Percentiles rank a stretch among this genome's conserved stretches.
Evolutionary conservation across 2,113 vertebrate genomes (phyloP).

Genomic region (Pomatorhinus ruficollis): DNA sequence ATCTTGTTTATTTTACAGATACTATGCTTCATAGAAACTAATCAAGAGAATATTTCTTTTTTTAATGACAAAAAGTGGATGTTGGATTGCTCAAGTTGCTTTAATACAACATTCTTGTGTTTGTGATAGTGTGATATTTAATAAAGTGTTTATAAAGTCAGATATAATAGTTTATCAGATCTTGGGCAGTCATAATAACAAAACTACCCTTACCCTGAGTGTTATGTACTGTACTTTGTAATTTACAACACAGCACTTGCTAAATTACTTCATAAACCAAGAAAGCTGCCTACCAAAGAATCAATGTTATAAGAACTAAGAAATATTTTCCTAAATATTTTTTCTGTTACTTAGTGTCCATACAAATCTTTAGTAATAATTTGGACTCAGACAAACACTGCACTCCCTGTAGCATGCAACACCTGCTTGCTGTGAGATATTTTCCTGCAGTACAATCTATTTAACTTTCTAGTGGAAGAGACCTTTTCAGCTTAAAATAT

Average conservation of each 20-base stretch:
- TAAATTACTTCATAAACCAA: conserved; percentile 31
- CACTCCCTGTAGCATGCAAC: not conserved
- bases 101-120: conserved; percentile 62
- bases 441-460: not conserved
- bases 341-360: not conserved
- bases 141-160: conserved; percentile 72
- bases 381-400: not conserved
- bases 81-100: conserved; percentile 39
- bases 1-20: conserved; percentile 72
- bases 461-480: not conserved
- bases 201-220: conserved; percentile 35
- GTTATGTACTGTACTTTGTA: conserved; percentile 26
- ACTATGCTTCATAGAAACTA: conserved; percentile 66
- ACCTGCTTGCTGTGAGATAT: not conserved
- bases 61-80: conserved; percentile 63
- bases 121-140: conserved; percentile 66
- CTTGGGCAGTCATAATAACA: conserved; percentile 55
- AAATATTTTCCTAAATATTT: conserved; percentile 45
- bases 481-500: not conserved
- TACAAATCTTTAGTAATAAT: conserved; percentile 13
- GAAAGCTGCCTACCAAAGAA: conserved; percentile 29
- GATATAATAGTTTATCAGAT: conserved; percentile 68
- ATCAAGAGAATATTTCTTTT: conserved; percentile 69
- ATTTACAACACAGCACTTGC: conserved; percentile 42
- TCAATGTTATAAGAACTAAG: conserved; percentile 10